Evolutionary conservation across 2,888 invertebrate species (phyloP), one percentile per base, ranked within the genome.

Genomic region (Xestia ashworthii): DNA sequence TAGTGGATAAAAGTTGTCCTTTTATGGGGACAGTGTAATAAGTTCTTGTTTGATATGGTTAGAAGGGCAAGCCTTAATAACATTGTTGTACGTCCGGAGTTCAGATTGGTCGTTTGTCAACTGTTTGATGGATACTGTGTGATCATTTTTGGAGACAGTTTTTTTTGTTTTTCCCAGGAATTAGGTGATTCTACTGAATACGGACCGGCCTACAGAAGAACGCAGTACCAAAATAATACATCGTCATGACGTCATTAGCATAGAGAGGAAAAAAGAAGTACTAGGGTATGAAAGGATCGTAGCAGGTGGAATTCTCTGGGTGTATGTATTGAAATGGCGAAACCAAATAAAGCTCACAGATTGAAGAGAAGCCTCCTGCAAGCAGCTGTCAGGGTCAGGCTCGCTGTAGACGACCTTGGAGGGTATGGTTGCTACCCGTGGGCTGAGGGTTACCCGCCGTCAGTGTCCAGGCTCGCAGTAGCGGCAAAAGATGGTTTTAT

Each of bases 1-100:
- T 50, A 58, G 71, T 44, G 76, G 69, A 81, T 81, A 75, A 79
- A 83, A 81, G 55, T 86, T 84, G 58, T 53, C 71, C 71, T 78
- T 80, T 78, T 87, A 87, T 81, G 74, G 32, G 38, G 68, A 79
- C 64, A 86, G 72, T 55, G 80, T 78, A 78, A 80, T 84, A 86
- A 87, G 77, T 80, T 81, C 62, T 46, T 76, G 65, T 78, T 81
- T 84, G 74, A 84, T 86, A 75, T 38, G 44, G 60, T 64, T 44
- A 22, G 44, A 62, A 8, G 53, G 60, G 12, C 38, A 55, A 83
- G 64, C 67, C 71, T 81, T 58, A 38, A 68, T 77, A 67, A 67
- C 76, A 70, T 79, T 62, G 55, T 68, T 76, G 53, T 58, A 71
- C 46, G 71, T 44, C 32, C 66, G 6, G 32, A 64, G 50, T 65